Conservation (phyloP, 2,888 invertebrate genomes). For the Phasia obesa region DNA sequence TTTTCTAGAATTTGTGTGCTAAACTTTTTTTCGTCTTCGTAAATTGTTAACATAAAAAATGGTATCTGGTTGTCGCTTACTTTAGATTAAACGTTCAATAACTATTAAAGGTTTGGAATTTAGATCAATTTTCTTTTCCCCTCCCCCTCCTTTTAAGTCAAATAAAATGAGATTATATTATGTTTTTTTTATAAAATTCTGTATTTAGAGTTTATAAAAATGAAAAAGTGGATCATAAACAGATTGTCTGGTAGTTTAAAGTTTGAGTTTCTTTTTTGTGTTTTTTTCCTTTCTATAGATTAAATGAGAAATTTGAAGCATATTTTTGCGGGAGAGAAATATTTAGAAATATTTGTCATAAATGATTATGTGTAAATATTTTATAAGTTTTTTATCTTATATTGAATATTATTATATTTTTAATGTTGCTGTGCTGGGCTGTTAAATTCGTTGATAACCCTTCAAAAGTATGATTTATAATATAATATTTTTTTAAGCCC, state of each 20-base stretch:
- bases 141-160: neutral
- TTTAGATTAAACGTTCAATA: constrained; percentile 66
- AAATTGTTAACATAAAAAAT: constrained; percentile 5
- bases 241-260: constrained; percentile 37
- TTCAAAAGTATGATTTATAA: constrained; percentile 44
- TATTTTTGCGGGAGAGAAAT: neutral
- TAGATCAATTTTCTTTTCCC: constrained; percentile 41
- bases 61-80: constrained; percentile 20
- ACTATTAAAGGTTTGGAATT: constrained; percentile 64
- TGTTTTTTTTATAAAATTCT: neutral
- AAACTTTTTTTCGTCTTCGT: neutral
- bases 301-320: constrained; percentile 16
- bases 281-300: neutral
- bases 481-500: constrained; percentile 17
- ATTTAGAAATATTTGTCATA: neutral
- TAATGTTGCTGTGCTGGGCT: neutral
- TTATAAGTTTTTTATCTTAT: neutral
- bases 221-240: constrained; percentile 55
- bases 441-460: constrained; percentile 8
- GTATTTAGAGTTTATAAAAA: constrained; percentile 50
- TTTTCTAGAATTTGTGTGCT: neutral
- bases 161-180: constrained; percentile 25
- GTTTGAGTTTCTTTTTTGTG: neutral
- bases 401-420: neutral
- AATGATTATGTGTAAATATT: neutral